Evolutionary conservation across 1,140 invertebrate genomes (phyloP).

Genomic region (Euschistus heros): DNA sequence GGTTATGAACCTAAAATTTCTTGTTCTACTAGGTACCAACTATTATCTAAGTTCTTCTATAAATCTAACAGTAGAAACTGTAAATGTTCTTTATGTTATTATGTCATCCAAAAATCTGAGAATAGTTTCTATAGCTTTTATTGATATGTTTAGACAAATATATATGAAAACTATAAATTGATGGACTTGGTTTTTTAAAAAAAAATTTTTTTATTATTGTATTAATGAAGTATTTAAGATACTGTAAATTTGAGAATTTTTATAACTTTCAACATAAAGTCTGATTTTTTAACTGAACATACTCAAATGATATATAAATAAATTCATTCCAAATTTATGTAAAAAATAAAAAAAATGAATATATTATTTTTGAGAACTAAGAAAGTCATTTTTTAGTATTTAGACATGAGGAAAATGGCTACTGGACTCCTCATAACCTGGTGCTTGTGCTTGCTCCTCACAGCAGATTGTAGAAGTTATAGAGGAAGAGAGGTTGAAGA

Average conservation of each 20-base stretch:
- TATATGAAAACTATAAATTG: too few species aligned
- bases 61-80: too few species aligned
- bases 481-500: slow-evolving; percentile 5
- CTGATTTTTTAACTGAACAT: neutral
- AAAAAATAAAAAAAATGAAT: neutral
- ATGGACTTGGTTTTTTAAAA: too few species aligned
- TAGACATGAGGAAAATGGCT: neutral
- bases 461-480: neutral
- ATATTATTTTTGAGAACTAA: neutral
- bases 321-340: neutral
- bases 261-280: neutral
- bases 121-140: too few species aligned
- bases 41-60: too few species aligned
- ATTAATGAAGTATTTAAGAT: neutral
- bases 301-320: neutral
- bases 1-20: too few species aligned
- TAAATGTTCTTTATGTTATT: too few species aligned
- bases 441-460: neutral
- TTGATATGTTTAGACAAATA: too few species aligned
- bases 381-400: neutral
- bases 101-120: too few species aligned
- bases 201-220: too few species aligned
- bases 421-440: neutral
- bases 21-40: too few species aligned
- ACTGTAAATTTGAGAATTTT: neutral